Conservation (phyloP, 2,888 invertebrate genomes). For the Nemotelus nigrinus region DNA sequence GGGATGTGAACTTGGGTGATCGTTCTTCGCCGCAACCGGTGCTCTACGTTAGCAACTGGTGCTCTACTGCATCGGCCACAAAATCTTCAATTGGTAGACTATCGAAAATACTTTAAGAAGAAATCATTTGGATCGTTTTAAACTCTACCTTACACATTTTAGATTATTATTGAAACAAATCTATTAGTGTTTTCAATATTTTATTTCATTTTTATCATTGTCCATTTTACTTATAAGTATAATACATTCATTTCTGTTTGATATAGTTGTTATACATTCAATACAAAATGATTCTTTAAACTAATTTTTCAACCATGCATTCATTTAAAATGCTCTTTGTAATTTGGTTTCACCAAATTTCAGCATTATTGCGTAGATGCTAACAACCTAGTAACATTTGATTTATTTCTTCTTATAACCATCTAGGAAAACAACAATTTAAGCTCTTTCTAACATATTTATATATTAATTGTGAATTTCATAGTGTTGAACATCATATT, state of each 20-base stretch:
- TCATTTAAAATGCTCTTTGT: not conserved
- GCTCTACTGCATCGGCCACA: too few species aligned
- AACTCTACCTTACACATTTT: too few species aligned
- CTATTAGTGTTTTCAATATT: too few species aligned
- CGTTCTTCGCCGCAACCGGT: too few species aligned
- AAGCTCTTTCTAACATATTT: constrained; percentile 43
- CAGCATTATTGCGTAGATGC: constrained; percentile 14
- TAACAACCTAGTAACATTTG: constrained; percentile 28
- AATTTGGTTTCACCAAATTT: not conserved
- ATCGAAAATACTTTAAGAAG: too few species aligned
- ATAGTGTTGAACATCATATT: too few species aligned
- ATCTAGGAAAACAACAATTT: constrained; percentile 29
- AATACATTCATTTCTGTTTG: constrained; percentile 3
- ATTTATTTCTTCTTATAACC: not conserved
- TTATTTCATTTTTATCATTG: not conserved
- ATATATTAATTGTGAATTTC: too few species aligned
- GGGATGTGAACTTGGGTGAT: too few species aligned
- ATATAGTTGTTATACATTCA: constrained; percentile 18
- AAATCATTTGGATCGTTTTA: too few species aligned
- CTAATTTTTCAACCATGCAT: constrained; percentile 10
- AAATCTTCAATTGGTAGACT: too few species aligned
- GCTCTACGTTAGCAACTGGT: too few species aligned
- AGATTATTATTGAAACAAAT: too few species aligned
- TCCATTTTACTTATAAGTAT: not conserved
- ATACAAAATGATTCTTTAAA: constrained; percentile 15